Evolutionary conservation across 2,888 invertebrate genomes (phyloP).

Genomic region (Margaritifera margaritifera): DNA sequence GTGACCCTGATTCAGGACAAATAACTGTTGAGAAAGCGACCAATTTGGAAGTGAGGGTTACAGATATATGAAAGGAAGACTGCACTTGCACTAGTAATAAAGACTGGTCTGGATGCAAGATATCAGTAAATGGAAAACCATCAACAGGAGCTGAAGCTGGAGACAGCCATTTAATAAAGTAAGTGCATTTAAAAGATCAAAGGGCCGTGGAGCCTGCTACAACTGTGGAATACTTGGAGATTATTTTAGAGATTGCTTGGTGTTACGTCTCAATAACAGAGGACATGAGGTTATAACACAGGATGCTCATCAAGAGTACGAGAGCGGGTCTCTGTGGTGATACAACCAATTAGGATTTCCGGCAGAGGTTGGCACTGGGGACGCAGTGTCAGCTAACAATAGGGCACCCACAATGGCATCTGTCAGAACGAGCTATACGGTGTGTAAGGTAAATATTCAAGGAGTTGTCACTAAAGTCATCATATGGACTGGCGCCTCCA

Average conservation of each 20-base stretch:
- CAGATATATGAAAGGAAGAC: neutral
- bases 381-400: constrained; percentile 4
- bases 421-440: neutral
- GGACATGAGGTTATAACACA: neutral
- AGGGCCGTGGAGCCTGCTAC: neutral
- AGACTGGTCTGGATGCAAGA: neutral
- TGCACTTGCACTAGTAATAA: neutral
- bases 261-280: too few species aligned
- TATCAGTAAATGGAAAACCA: neutral
- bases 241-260: neutral
- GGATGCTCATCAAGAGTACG: neutral
- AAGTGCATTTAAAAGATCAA: neutral
- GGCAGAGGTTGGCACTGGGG: constrained; percentile 1
- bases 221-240: neutral
- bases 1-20: neutral
- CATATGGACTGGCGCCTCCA: neutral
- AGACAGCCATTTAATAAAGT: neutral
- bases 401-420: constrained; percentile 4
- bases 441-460: neutral
- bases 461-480: neutral
- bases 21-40: neutral
- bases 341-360: neutral
- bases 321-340: neutral
- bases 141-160: neutral
- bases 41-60: neutral